Evolutionary conservation across 2,113 vertebrate genomes (phyloP).

Genomic region (Lates calcarifer): DNA sequence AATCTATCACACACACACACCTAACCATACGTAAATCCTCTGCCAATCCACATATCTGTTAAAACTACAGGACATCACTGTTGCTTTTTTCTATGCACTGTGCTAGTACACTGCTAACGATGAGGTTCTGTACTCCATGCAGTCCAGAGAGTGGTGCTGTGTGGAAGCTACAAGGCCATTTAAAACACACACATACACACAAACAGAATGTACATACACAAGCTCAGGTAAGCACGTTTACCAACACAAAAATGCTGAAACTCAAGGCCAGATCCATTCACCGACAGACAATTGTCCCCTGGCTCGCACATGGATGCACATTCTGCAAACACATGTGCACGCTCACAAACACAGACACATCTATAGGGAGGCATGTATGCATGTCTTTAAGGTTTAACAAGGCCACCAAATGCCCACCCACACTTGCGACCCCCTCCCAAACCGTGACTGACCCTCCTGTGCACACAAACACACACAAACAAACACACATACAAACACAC

Average conservation of each 20-base stretch:
- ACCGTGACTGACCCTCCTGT: constrained; percentile 3
- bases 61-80: constrained; percentile 8
- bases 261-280: constrained; percentile 56
- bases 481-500: neutral
- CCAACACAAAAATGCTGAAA: constrained; percentile 42
- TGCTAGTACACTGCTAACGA: constrained; percentile 36
- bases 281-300: constrained; percentile 21
- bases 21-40: neutral
- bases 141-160: constrained; percentile 46
- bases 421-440: neutral
- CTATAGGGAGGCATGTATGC: neutral
- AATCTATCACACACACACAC: constrained; percentile 13
- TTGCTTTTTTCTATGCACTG: constrained; percentile 43
- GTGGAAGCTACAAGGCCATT: constrained; percentile 61
- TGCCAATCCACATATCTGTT: constrained; percentile 1
- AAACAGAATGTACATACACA: constrained; percentile 22
- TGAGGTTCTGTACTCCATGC: constrained; percentile 44
- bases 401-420: constrained; percentile 26
- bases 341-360: constrained; percentile 17
- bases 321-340: constrained; percentile 12
- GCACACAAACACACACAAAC: neutral
- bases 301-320: constrained; percentile 27
- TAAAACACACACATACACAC: constrained; percentile 15
- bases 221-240: constrained; percentile 42
- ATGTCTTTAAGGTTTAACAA: constrained; percentile 46